Conservation (phyloP, 2,888 invertebrate genomes). For the Physocephala rufipes region DNA sequence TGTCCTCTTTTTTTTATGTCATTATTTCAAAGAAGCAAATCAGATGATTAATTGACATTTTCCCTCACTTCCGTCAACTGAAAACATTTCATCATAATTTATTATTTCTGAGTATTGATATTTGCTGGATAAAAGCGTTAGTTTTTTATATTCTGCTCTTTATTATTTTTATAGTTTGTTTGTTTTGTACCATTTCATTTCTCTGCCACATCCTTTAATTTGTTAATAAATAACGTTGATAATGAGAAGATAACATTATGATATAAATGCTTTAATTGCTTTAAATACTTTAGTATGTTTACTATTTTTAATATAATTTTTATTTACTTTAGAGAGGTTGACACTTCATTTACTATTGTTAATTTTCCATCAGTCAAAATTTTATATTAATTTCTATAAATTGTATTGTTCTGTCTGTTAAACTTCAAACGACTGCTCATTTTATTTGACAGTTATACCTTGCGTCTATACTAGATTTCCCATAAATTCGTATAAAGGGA, state of each 20-base stretch:
- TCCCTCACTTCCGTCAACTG: slow-evolving; percentile 1
- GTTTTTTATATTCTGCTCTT: background rate
- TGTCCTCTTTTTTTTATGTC: background rate
- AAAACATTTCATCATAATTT: background rate
- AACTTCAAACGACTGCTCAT: too few relatives aligned
- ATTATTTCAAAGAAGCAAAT: background rate
- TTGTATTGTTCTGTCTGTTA: too few relatives aligned
- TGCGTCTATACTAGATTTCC: too few relatives aligned
- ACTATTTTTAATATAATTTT: too few relatives aligned
- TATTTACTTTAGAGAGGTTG: too few relatives aligned
- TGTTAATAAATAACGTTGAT: slow-evolving; percentile 12
- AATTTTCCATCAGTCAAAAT: too few relatives aligned
- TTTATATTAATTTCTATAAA: too few relatives aligned
- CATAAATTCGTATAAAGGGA: too few relatives aligned
- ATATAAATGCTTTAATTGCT: background rate
- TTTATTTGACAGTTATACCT: too few relatives aligned
- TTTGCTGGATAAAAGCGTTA: background rate
- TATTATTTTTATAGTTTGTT: background rate
- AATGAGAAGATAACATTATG: slow-evolving; percentile 25
- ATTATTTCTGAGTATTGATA: slow-evolving; percentile 4
- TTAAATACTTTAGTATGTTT: too few relatives aligned
- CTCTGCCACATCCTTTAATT: background rate
- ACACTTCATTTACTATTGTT: too few relatives aligned
- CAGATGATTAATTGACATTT: slow-evolving; percentile 19
- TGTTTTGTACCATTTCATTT: too few relatives aligned